Base-by-base conservation (phyloP, 2,888 invertebrate genomes). In the Zygothrica quintamaculata region DNA sequence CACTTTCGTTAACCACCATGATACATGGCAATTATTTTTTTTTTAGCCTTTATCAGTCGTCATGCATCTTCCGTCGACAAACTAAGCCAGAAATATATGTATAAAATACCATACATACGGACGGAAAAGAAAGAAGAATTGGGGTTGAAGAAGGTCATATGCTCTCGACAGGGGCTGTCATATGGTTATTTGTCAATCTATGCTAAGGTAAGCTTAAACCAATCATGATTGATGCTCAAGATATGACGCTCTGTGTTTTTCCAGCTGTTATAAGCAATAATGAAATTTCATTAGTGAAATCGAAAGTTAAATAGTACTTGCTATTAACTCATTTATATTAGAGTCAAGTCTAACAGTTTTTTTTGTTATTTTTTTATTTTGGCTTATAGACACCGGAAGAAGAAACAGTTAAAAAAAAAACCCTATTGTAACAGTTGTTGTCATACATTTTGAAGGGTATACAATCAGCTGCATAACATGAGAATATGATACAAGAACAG, bases 21-120 rank as follows among this genome's bases (percentile, higher is more conserved):
- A 55, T 69, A 50, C 66, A 68, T 62, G 68, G 62, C 68, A 77
- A 81, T 81, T 81, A 84, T 65, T 61, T 74, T 56, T 52, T n/a
- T 56, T 65, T 51, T 50, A 47, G 31, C 39, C 47, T 29, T 51
- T 60, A 66, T 82, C 81, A 47, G 65, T 26, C 59, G 62, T 65
- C 67, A 70, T 68, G 67, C 67, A 80, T 80, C 61, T 62, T 5
- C 76, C 34, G 57, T 47, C 52, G 59, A 36, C 53, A 55, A 60
- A 57, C 48, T 46, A 51, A 51, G 44, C 57, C 37, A 33, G 29
- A 40, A 33, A n/a, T n/a, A n/a, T n/a, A n/a, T n/a, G n/a, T n/a
- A n/a, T n/a, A n/a, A 52, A 15, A 11, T 8, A 37, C 6, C 7
- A 9, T 3, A n/a, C 5, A 5, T n/a, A 29, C 29, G n/a, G n/a